A percentile compares a stretch with the other conserved stretches of the same genome.
Conservation (phyloP, 2,113 vertebrate genomes). For the Heliornis fulica region DNA sequence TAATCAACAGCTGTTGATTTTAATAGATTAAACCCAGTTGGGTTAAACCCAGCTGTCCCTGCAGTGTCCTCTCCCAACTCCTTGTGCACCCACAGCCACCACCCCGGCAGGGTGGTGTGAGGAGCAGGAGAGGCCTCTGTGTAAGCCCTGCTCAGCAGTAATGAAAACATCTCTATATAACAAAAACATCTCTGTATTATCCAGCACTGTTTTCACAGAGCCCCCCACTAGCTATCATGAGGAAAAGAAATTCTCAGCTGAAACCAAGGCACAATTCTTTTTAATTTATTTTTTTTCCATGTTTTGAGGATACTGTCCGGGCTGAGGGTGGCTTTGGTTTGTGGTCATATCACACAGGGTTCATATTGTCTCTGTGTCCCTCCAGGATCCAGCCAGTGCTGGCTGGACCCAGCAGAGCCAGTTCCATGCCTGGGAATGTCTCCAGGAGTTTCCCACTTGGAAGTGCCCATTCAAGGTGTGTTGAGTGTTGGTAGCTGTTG, state of each 20-base stretch:
- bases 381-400: not conserved
- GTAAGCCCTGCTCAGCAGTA: too few relatives aligned
- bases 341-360: not conserved
- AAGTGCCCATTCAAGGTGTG: not conserved
- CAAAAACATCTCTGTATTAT: too few relatives aligned
- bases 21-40: not conserved
- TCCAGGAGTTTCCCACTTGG: not conserved
- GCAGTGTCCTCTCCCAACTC: too few relatives aligned
- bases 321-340: not conserved
- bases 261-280: not conserved
- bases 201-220: too few relatives aligned
- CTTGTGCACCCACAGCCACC: too few relatives aligned
- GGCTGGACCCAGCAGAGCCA: not conserved
- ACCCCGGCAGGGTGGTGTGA: too few relatives aligned
- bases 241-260: too few relatives aligned
- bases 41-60: too few relatives aligned
- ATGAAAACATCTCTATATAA: too few relatives aligned
- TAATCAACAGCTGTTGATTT: not conserved
- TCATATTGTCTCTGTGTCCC: not conserved
- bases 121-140: too few relatives aligned
- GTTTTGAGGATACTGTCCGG: not conserved
- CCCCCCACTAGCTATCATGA: too few relatives aligned
- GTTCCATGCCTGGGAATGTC: not conserved
- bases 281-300: not conserved
- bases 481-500: not conserved